Base-by-base conservation (phyloP, 2,113 vertebrate species). In the Salvelinus fontinalis region DNA sequence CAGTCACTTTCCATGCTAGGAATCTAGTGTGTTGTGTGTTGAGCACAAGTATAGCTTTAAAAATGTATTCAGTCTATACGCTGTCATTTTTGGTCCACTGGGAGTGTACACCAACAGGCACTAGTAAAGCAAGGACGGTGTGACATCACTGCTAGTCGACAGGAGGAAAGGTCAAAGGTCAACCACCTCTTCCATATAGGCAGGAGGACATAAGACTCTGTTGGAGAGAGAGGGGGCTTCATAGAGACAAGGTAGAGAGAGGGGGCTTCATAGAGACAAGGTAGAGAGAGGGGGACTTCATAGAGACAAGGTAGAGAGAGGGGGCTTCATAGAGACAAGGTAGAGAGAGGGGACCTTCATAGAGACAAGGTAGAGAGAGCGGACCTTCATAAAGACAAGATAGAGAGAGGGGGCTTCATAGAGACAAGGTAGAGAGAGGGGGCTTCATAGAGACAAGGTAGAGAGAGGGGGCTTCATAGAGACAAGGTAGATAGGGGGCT, bases 111-210 rank as follows among this genome's bases (percentile, higher is more conserved):
- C 34, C 16, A 6, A 6, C 78, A 78, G 73, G n/a, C 57, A 67
- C 13, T n/a, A 65, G 65, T 51, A 82, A 78, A 64, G 75, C 31
- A 73, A 57, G 76, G 76, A 79, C 72, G 78, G 75, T 70, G 78
- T 66, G 75, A 82, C 76, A 70, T 77, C 81, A 71, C 66, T 81
- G 74, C 85, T 85, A 83, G 85, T 88, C 86, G 78, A 69, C 81
- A 31, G 78, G 60, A 79, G 83, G 84, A 29, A 44, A 77, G 39
- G 39, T 44, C 39, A 44, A 44, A 44, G 27, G 29, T 48, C 74
- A 69, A 79, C 81, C 80, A 67, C 77, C 81, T 84, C 72, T 64
- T 82, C 81, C 57, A 77, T 74, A n/a, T 11, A 22, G 12, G 62
- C 62, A 22, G 22, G 62, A 64, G 22, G 62, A 26, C 6, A 22